A percentile compares a stretch with the other conserved stretches of the same genome.
phyloP scores from a whole-genome alignment of 2,888 invertebrate species.

The Danaus chrysippus region DNA sequence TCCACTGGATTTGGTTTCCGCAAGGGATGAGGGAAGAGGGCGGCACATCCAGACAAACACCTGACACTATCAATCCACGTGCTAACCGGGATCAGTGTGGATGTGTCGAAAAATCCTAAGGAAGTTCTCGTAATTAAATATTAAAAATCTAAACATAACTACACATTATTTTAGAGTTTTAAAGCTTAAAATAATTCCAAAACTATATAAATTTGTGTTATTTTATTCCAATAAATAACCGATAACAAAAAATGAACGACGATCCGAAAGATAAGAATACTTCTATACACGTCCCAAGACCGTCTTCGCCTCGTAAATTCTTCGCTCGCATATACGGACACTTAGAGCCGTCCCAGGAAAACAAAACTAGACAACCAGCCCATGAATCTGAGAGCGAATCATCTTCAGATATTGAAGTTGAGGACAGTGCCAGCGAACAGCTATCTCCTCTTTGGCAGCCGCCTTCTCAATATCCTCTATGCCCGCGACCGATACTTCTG shows the following conservation, averaged over 20 bases:
- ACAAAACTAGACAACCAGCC: conserved; percentile 37
- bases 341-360: conserved; percentile 74
- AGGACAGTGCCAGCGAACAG: conserved; percentile 40
- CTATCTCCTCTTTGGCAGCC: conserved; percentile 50
- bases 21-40: conserved; percentile 44
- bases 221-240: no score
- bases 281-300: conserved; percentile 63
- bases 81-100: conserved; percentile 41
- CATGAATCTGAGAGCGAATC: conserved; percentile 58
- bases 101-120: conserved; percentile 40
- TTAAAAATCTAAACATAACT: background rate
- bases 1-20: conserved; percentile 40
- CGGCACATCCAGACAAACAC: conserved; percentile 58
- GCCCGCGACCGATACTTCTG: conserved; percentile 63
- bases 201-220: no score
- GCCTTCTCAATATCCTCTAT: conserved; percentile 64
- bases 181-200: conserved; percentile 2
- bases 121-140: conserved; percentile 9
- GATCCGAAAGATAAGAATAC: conserved; percentile 30
- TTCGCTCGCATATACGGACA: conserved; percentile 90
- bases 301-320: conserved; percentile 89
- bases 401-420: conserved; percentile 72
- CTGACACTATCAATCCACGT: conserved; percentile 63
- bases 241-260: conserved; percentile 28
- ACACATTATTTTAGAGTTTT: conserved; percentile 6